Base-by-base conservation (phyloP, 2,113 vertebrate genomes). In the Fulica atra region DNA sequence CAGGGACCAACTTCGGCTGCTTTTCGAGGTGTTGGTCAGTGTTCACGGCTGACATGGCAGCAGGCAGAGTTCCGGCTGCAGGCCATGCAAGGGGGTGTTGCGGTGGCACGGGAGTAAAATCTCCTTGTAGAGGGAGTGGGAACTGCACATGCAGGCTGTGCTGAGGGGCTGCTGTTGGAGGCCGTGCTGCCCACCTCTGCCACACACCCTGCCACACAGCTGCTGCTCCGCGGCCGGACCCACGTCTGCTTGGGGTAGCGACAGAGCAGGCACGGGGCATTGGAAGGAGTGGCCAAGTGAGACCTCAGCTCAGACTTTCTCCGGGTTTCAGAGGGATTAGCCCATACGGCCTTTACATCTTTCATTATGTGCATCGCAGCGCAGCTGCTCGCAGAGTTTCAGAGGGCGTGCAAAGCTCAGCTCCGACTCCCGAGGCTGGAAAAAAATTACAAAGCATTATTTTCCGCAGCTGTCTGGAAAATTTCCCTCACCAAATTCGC, bases 111-210 rank as follows among this genome's bases (percentile, higher is more conserved):
- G 4, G 57, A 44, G 72, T 46, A 57, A 81, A n/a, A 60, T 76
- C 11, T 42, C 65, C 10, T 56, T 0, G 0, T 57, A 24, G 8
- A 23, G 46, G 50, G 48, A 81, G 9, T 5, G 1, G 65, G 44
- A 26, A 10, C 24, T 0, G 13, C 31, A 0, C 5, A 2, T 0
- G 1, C 12, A 0, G 3, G 26, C 17, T 26, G 76, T 51, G 79
- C 44, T 2, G 4, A 24, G 64, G n/a, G 44, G 28, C 7, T 0
- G 15, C 72, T 29, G 46, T 33, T 1, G 2, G 25, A 33, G 38
- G 28, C 9, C 10, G 23, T 3, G 54, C n/a, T 4, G 61, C 57
- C n/a, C 3, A 2, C n/a, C 53, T 21, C 36, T 53, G 74, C 63
- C 3, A 1, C 6, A 76, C 2, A 0, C 24, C 4, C 35, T 1